phyloP scores from a whole-genome alignment of 2,888 invertebrate genomes.

The Eupelmus urozonus region DNA sequence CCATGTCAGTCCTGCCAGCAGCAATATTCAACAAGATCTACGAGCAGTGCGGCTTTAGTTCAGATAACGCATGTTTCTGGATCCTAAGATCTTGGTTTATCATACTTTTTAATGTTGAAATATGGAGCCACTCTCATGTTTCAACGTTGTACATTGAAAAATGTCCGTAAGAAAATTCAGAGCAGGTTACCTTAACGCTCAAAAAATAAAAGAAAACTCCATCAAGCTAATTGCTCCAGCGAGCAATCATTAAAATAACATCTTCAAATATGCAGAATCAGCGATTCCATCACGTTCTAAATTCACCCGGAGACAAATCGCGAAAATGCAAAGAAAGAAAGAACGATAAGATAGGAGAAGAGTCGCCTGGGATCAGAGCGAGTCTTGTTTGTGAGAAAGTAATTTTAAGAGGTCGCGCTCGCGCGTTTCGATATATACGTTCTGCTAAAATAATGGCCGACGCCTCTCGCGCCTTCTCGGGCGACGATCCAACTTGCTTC shows the following conservation, averaged over 20 bases:
- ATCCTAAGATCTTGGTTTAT: no score
- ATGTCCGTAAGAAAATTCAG: no score
- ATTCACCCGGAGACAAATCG: background rate
- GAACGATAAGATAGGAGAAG: background rate
- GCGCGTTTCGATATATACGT: constrained; percentile 19
- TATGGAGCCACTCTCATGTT: no score
- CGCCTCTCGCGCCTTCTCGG: background rate
- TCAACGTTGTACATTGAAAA: no score
- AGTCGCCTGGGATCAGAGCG: background rate
- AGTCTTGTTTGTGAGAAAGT: constrained; percentile 24
- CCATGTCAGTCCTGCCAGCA: no score
- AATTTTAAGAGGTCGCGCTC: background rate
- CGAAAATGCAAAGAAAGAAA: background rate
- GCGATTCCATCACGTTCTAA: no score
- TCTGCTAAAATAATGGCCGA: constrained; percentile 25
- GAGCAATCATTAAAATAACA: background rate
- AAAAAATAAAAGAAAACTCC: background rate
- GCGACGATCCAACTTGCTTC: constrained; percentile 27
- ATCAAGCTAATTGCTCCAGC: background rate
- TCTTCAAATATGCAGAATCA: background rate
- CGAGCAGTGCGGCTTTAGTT: no score
- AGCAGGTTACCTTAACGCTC: no score
- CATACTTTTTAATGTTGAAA: no score
- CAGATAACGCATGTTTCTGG: no score
- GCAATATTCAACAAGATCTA: no score